These are phyloP conservation scores for Corythoichthys haematopterus DNA, from an alignment of 2,113 vertebrate genomes.

Conservation along the genomic window DNA sequence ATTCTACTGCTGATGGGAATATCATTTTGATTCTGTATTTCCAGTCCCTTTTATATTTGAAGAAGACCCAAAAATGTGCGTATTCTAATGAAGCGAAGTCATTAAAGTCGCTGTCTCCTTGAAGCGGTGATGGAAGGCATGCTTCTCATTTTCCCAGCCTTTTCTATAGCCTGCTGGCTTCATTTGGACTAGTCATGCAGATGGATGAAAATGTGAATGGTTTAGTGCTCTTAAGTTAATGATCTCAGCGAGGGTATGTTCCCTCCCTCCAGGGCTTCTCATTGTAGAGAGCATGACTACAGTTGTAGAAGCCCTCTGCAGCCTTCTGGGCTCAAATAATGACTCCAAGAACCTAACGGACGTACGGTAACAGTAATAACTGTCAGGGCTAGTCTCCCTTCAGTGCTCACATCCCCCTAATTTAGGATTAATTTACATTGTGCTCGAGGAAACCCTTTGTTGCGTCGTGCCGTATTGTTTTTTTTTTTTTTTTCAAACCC, in stretches of 20 bases:
- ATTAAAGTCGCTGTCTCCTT: conserved; percentile 26
- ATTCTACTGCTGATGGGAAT: too few relatives aligned
- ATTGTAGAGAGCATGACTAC: conserved; percentile 40
- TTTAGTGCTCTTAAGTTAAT: conserved; percentile 56
- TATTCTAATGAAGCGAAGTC: too few relatives aligned
- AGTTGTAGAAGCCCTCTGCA: conserved; percentile 45
- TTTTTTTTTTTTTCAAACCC: too few relatives aligned
- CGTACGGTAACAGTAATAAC: conserved; percentile 56
- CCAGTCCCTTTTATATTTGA: too few relatives aligned
- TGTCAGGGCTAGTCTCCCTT: conserved; percentile 56
- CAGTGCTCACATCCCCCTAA: conserved; percentile 53
- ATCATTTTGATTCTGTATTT: too few relatives aligned
- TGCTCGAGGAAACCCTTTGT: conserved; percentile 29
- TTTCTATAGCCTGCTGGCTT: conserved; percentile 25
- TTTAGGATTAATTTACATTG: conserved; percentile 59
- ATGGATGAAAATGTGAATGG: conserved; percentile 47
- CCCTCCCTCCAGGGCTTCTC: conserved; percentile 50
- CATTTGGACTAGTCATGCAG: conserved; percentile 34
- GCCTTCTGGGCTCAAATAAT: conserved; percentile 60
- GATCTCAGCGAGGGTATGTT: conserved; percentile 51
- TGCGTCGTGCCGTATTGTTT: conserved; percentile 20
- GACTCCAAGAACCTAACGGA: conserved; percentile 51
- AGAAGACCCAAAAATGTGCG: too few relatives aligned
- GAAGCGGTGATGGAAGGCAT: conserved; percentile 15
- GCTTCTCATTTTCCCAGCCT: conserved; percentile 37